Base-by-base conservation (phyloP, 2,113 vertebrate species). In the Hemicordylus capensis region DNA sequence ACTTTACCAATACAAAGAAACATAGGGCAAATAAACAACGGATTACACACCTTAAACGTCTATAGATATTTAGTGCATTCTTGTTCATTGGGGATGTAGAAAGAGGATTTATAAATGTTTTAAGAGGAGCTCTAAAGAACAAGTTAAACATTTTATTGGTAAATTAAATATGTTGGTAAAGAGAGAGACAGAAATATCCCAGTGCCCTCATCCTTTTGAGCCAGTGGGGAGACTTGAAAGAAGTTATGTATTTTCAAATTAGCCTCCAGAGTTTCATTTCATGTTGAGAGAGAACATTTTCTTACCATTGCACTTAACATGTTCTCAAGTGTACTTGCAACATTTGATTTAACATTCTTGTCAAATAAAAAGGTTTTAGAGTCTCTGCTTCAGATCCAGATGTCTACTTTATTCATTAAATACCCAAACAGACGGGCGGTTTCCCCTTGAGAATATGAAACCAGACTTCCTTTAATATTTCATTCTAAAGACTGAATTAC, bases 191-290 rank as follows among this genome's bases (percentile, higher is more conserved):
- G 76, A 88, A 90, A 73, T 44, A 11, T 37, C 11, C 79, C 72
- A 80, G 66, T 3, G 19, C 37, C 44, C 2, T 34, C 51, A 72
- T 83, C 0, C 63, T 81, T 88, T 78, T 85, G 0, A 1, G 77
- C 37, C 76, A 88, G 56, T 73, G 83, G 17, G 26, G 56, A 90
- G 87, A 88, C 14, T 26, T 86, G 61, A 87, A 91, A 89, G 48
- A 85, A 78, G 83, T 79, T 88, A 11, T 51, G 44, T 54, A 91
- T 90, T 72, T 31, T 87, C 64, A 90, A 92, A 90, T 8, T 89
- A 87, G 46, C 2, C 90, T 90, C 85, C 22, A 81, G 90, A 89
- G 83, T 3, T 82, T 89, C 17, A 39, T 28, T 88, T 90, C 86
- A 66, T 61, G 81, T 91, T 67, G 78, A 83, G 78, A 92, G 84